Evolutionary conservation across 2,797 vertebrate genomes (phyloP).

Genomic region (Loris lydekkerianus): DNA sequence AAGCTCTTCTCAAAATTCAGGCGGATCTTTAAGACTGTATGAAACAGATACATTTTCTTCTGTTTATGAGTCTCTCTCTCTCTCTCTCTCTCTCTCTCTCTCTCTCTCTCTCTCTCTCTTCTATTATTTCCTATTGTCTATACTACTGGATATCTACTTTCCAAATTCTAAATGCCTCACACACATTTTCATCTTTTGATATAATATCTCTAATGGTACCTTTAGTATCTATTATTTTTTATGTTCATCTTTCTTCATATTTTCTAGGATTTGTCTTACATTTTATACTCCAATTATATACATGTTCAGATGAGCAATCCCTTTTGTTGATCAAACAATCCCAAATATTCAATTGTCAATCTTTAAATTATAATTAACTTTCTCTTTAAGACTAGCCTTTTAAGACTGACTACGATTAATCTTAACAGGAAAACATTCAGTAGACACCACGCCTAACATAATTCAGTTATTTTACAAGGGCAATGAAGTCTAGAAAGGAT

Average conservation of each 20-base stretch:
- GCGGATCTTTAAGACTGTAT: background rate
- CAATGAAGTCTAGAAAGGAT: background rate
- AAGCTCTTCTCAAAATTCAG: background rate
- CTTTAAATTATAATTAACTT: background rate
- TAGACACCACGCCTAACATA: background rate
- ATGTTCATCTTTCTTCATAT: background rate
- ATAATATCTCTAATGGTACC: background rate
- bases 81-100: too few species aligned
- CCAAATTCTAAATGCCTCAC: background rate
- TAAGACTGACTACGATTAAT: background rate
- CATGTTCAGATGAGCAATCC: background rate
- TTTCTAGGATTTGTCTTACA: background rate
- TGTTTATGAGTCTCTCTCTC: background rate
- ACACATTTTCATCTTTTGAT: slow-evolving; percentile 11
- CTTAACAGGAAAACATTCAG: background rate
- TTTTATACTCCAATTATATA: background rate
- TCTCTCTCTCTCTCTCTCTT: too few species aligned
- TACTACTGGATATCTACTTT: background rate
- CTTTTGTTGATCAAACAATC: background rate
- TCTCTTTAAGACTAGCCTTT: background rate
- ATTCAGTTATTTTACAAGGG: slow-evolving; percentile 1
- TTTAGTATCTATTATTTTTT: background rate
- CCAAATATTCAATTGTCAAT: background rate
- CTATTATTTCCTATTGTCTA: background rate
- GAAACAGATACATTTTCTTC: background rate